phyloP scores from a whole-genome alignment of 1,140 invertebrate genomes.

The Drosophila subobscura region DNA sequence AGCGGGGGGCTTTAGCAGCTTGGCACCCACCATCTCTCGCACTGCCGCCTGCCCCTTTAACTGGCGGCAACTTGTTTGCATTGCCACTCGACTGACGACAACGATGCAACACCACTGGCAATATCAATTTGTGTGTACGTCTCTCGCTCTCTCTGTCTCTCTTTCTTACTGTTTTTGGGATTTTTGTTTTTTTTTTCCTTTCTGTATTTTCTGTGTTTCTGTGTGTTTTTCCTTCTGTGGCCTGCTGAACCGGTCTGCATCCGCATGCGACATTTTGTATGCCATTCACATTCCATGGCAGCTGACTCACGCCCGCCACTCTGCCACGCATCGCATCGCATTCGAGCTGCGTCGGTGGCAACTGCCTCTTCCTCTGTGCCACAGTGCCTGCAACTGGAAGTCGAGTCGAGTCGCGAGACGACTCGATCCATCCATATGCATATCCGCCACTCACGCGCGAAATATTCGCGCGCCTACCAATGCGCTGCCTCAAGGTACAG shows the following conservation, averaged over 20 bases:
- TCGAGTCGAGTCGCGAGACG: neutral
- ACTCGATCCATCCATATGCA: constrained; percentile 58
- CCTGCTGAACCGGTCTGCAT: constrained; percentile 61
- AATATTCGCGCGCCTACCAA: constrained; percentile 56
- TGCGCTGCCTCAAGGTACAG: neutral
- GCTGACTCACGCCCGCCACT: constrained; percentile 60
- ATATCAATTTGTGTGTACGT: constrained; percentile 49
- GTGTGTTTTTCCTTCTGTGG: constrained; percentile 41
- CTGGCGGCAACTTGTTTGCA: constrained; percentile 63
- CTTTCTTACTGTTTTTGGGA: constrained; percentile 8
- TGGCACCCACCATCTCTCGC: constrained; percentile 17
- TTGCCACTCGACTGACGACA: constrained; percentile 20
- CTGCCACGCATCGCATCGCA: constrained; percentile 13
- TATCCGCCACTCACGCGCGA: constrained; percentile 68
- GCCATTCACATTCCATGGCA: constrained; percentile 74
- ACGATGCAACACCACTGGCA: constrained; percentile 18
- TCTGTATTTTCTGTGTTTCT: constrained; percentile 44
- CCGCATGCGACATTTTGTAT: constrained; percentile 75
- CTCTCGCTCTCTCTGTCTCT: constrained; percentile 2
- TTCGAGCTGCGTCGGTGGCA: constrained; percentile 38
- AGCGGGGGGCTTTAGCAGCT: constrained; percentile 10
- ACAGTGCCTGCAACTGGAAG: constrained; percentile 21
- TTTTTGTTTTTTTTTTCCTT: constrained; percentile 8
- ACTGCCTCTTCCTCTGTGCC: constrained; percentile 18
- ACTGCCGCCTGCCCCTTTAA: neutral